These are phyloP conservation scores for Stenurella melanura DNA, from an alignment of 2,888 invertebrate species.

Conservation along the genomic window DNA sequence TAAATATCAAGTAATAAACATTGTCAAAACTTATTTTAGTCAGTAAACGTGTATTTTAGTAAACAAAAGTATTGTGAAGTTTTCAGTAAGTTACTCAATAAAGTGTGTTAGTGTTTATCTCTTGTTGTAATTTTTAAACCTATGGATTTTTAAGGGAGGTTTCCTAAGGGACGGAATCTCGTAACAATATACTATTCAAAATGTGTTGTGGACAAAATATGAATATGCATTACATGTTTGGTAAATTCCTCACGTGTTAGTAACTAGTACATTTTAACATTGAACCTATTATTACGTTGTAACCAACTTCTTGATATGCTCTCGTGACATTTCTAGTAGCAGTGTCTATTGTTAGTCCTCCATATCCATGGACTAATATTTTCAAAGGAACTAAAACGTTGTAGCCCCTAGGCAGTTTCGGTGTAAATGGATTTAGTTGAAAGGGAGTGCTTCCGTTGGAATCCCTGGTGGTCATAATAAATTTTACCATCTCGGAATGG, in stretches of 20 bases:
- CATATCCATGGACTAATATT: slow-evolving; percentile 72
- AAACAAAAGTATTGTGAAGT: too few species aligned
- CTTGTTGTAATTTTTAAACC: too few species aligned
- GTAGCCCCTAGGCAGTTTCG: slow-evolving; percentile 62
- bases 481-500: slow-evolving; percentile 66
- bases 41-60: too few species aligned
- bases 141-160: too few species aligned
- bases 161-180: too few species aligned
- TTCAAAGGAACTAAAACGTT: slow-evolving; percentile 63
- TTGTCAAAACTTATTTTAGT: too few species aligned
- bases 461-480: slow-evolving; percentile 65
- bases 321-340: slow-evolving; percentile 67
- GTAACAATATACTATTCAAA: too few species aligned
- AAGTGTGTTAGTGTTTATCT: too few species aligned
- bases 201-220: neutral
- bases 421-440: slow-evolving; percentile 65
- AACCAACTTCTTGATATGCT: slow-evolving; percentile 66
- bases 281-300: slow-evolving; percentile 68
- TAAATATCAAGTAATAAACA: too few species aligned
- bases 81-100: too few species aligned
- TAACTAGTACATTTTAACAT: slow-evolving; percentile 12
- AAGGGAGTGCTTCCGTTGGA: slow-evolving; percentile 54
- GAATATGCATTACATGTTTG: neutral
- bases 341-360: slow-evolving; percentile 69
- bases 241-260: neutral